Evolutionary conservation across 2,888 invertebrate species (phyloP), one percentile per base, ranked within the genome.

Genomic region (Philonicus albiceps): DNA sequence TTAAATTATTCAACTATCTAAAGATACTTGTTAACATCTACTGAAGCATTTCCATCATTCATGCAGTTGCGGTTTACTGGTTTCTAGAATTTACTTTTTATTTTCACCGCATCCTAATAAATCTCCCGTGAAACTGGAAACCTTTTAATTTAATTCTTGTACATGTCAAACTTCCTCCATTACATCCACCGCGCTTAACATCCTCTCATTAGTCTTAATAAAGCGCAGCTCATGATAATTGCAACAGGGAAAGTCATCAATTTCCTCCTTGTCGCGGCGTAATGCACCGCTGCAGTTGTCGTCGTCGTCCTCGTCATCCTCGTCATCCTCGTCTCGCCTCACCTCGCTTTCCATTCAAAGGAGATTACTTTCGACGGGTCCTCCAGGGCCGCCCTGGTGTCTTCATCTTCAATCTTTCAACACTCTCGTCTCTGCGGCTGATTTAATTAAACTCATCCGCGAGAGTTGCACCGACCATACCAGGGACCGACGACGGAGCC

Each of bases 321-420:
- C 22, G 13, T 43, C 53, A 19, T 19, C 55, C n/a, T 3, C 49
- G n/a, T 16, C 2, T 2, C 43, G n/a, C 49, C 13, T 1, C 22
- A 55, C 55, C 49, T 3, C 49, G 49, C 49, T 1, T 13, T 4
- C 7, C 8, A 49, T 27, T 11, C 74, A 53, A 3, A 22, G 37
- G 31, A 64, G 55, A 55, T 49, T 83, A 22, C 83, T 72, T 83
- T 40, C 37, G 64, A 64, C 13, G 19, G 27, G 5, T 30, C n/a
- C 30, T 81, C 37, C 34, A 31, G 74, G 31, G 27, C 31, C 27
- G n/a, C 19, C 55, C 7, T 31, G 83, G 83, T 40, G 83, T 83
- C 83, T 64, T 64, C 83, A 83, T 83, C 83, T 83, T 64, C 64
- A 72, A 83, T 83, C 83, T 83, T 83, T 83, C 83, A 83, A 64